Conservation (phyloP, 2,888 invertebrate genomes). For the Malthinus flaveolus region DNA sequence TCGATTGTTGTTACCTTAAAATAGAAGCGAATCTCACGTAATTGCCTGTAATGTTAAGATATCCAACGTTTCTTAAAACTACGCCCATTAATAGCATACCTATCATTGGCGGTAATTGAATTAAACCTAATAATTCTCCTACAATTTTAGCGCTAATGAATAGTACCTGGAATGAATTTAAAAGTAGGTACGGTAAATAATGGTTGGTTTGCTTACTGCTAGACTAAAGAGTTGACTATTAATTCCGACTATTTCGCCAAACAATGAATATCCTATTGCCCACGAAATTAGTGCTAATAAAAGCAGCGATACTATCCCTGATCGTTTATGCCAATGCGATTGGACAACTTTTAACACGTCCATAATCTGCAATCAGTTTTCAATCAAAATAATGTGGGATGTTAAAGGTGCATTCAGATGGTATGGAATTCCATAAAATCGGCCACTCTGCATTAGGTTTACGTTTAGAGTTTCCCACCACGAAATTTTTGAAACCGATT, state of each 20-base stretch:
- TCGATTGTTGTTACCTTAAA: conserved; percentile 50
- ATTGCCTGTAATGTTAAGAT: conserved; percentile 53
- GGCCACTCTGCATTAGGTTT: too few relatives aligned
- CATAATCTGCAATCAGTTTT: too few relatives aligned
- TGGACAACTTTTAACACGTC: not conserved
- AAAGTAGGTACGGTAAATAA: not conserved
- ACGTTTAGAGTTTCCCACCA: too few relatives aligned
- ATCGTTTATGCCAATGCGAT: conserved; percentile 39
- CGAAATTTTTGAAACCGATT: too few relatives aligned
- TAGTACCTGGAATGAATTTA: conserved; percentile 32
- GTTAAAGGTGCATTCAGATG: too few relatives aligned
- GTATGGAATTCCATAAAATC: too few relatives aligned
- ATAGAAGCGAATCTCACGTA: conserved; percentile 56
- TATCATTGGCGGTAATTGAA: conserved; percentile 59
- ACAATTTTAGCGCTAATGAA: conserved; percentile 41
- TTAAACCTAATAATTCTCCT: conserved; percentile 33
- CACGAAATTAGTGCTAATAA: conserved; percentile 50
- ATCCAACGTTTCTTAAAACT: conserved; percentile 56
- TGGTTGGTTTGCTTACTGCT: conserved; percentile 33
- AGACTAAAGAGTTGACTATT: conserved; percentile 39
- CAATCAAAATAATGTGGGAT: too few relatives aligned
- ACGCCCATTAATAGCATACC: conserved; percentile 67
- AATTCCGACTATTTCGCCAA: conserved; percentile 44
- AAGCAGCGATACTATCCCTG: conserved; percentile 44
- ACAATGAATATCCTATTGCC: conserved; percentile 49